These are phyloP conservation scores for Musca domestica DNA, from an alignment of 1,140 invertebrate genomes.

Conservation along the genomic window DNA sequence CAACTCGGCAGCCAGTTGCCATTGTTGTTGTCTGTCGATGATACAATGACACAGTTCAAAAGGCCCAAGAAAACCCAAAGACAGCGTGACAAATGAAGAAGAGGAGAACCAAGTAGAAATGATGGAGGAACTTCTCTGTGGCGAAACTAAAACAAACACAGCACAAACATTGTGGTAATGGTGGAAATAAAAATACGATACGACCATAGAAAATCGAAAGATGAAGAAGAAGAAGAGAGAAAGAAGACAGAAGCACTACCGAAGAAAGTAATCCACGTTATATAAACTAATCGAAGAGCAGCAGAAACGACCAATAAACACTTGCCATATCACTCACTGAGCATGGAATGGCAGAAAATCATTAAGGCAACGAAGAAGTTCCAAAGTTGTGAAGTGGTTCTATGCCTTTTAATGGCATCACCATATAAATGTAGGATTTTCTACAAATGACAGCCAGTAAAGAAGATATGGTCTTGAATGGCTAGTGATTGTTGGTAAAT, in stretches of 20 bases:
- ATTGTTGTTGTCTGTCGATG: no score
- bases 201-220: not conserved
- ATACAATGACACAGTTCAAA: no score
- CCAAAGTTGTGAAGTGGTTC: no score
- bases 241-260: not conserved
- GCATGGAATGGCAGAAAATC: no score
- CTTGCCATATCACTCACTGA: not conserved
- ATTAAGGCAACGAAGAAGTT: no score
- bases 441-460: no score
- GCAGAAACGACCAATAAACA: not conserved
- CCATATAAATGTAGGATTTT: no score
- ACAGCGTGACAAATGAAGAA: not conserved
- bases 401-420: no score
- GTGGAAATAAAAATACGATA: not conserved
- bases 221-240: not conserved
- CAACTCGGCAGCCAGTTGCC: not conserved
- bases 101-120: not conserved
- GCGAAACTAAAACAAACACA: not conserved
- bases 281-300: not conserved
- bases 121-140: no score
- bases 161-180: not conserved
- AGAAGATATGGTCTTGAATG: no score
- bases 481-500: no score
- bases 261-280: no score
- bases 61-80: not conserved